These are phyloP conservation scores for Paraescarpia echinospica DNA, from an alignment of 1,140 invertebrate genomes.

Conservation along the genomic window DNA sequence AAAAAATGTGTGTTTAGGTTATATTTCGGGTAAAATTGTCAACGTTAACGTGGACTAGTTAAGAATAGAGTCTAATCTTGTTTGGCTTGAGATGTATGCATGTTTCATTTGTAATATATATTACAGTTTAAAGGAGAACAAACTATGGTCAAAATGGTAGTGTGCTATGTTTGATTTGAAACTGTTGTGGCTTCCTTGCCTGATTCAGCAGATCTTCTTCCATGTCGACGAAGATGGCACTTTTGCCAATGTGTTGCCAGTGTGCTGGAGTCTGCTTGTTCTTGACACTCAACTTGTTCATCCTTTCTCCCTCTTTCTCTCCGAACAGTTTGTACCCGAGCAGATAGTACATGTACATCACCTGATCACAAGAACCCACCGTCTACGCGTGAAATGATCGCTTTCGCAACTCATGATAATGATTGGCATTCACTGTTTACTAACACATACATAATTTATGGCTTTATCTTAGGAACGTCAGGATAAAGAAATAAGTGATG, in stretches of 20 bases:
- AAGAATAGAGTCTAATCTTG: neutral
- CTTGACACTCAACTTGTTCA: neutral
- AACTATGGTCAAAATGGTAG: no score
- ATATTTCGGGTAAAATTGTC: neutral
- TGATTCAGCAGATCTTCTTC: neutral
- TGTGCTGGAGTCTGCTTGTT: neutral
- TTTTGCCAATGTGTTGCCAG: neutral
- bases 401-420: neutral
- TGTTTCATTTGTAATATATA: no score
- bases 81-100: no score
- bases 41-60: neutral
- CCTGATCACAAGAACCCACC: conserved; percentile 57
- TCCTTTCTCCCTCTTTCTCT: neutral
- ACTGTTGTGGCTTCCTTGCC: neutral
- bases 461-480: neutral
- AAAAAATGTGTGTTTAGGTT: neutral
- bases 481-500: no score
- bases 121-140: no score
- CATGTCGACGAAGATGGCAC: neutral
- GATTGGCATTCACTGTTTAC: neutral
- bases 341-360: conserved; percentile 99
- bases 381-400: neutral
- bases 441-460: neutral
- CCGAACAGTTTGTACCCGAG: conserved; percentile 61
- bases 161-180: no score